phyloP scores from a whole-genome alignment of 1,140 invertebrate species.

The Arctopsyche grandis region DNA sequence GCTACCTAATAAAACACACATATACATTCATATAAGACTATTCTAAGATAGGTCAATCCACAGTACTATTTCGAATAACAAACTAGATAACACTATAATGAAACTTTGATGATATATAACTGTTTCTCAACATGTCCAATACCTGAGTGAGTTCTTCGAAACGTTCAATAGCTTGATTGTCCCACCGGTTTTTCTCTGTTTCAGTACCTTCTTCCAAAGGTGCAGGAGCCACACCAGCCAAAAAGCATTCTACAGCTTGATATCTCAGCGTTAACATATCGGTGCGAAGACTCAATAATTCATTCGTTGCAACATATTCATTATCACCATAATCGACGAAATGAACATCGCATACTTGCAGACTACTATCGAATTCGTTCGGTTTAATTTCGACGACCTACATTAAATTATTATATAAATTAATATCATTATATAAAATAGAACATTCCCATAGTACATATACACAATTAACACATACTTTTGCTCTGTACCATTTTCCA shows the following conservation, averaged over 20 bases:
- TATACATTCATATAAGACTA: conserved; percentile 1
- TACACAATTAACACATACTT: conserved; percentile 31
- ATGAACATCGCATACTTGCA: conserved; percentile 73
- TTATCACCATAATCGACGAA: conserved; percentile 87
- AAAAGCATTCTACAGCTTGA: conserved; percentile 80
- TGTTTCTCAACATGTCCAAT: not conserved
- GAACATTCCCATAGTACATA: conserved; percentile 55
- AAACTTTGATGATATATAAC: not conserved
- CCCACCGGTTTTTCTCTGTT: conserved; percentile 64
- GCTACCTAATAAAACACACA: conserved; percentile 59
- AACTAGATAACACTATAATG: not conserved
- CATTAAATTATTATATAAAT: conserved; percentile 14
- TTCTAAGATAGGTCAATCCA: too few relatives aligned
- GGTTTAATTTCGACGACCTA: conserved; percentile 69
- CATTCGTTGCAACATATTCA: conserved; percentile 69
- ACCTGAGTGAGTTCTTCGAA: conserved; percentile 78
- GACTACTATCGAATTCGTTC: conserved; percentile 68
- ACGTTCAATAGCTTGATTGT: conserved; percentile 71
- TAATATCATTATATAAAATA: conserved; percentile 2
- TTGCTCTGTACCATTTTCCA: conserved; percentile 78
- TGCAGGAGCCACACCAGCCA: conserved; percentile 74
- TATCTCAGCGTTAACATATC: conserved; percentile 78
- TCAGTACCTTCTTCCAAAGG: conserved; percentile 47
- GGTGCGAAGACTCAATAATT: conserved; percentile 75
- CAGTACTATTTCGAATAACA: not conserved